Evolutionary conservation across 2,797 vertebrate genomes (phyloP).

Genomic region (Hoplostethus mediterraneus): DNA sequence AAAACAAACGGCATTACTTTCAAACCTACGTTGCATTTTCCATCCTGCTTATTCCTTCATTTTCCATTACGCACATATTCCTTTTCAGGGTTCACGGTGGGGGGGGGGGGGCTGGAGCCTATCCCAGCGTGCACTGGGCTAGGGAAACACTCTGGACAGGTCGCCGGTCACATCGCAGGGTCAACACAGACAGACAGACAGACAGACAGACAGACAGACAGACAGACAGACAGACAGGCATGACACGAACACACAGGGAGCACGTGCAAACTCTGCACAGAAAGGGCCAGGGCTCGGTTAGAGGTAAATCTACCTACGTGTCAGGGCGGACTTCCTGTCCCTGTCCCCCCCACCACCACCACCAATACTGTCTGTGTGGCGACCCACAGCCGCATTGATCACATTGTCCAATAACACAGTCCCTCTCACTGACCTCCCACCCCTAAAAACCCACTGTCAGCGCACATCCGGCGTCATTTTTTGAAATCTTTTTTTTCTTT

Average conservation of each 20-base stretch:
- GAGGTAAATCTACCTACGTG: slow-evolving; percentile 13
- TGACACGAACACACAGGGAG: too few relatives aligned
- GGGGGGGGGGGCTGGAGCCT: too few relatives aligned
- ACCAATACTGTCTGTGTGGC: slow-evolving; percentile 49
- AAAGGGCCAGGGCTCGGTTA: neutral
- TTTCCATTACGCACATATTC: too few relatives aligned
- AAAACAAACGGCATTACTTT: neutral
- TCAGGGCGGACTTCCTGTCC: slow-evolving; percentile 35
- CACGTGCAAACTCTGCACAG: too few relatives aligned
- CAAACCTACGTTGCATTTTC: neutral
- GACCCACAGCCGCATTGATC: slow-evolving; percentile 67
- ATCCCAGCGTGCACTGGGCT: too few relatives aligned
- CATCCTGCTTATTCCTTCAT: neutral
- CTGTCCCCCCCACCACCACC: neutral
- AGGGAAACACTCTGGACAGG: too few relatives aligned
- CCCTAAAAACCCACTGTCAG: slow-evolving; percentile 7
- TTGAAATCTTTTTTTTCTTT: slow-evolving; percentile 20
- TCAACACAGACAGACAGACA: too few relatives aligned
- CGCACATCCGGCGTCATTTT: neutral
- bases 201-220: too few relatives aligned
- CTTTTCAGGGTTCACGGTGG: neutral
- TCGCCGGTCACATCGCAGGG: too few relatives aligned
- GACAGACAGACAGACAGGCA: too few relatives aligned
- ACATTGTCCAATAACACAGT: slow-evolving; percentile 67
- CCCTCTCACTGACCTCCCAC: slow-evolving; percentile 41